phyloP scores from a whole-genome alignment of 2,888 invertebrate genomes.

The Diabrotica balteata region DNA sequence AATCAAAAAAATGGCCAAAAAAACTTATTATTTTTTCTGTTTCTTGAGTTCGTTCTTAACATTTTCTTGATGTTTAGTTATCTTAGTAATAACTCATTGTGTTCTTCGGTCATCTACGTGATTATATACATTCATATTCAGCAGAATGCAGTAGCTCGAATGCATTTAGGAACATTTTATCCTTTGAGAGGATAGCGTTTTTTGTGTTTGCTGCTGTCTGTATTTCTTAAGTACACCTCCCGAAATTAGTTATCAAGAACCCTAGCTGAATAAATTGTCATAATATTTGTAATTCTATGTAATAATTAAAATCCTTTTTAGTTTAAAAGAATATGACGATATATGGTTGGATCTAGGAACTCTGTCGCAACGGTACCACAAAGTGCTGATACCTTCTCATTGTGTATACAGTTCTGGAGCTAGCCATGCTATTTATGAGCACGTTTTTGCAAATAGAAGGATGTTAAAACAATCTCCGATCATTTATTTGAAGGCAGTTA shows the following conservation, averaged over 20 bases:
- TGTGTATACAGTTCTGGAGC: conserved; percentile 77
- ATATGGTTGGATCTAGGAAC: conserved; percentile 76
- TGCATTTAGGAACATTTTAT: no score
- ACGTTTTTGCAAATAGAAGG: conserved; percentile 67
- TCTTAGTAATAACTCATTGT: no score
- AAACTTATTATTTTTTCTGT: no score
- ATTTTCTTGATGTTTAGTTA: no score
- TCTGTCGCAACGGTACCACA: conserved; percentile 69
- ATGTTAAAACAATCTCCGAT: conserved; percentile 79
- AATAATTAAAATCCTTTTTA: conserved; percentile 49
- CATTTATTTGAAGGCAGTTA: conserved; percentile 84
- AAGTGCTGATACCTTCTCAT: conserved; percentile 72
- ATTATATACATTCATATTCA: no score
- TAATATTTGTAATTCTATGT: background rate
- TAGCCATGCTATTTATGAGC: conserved; percentile 72
- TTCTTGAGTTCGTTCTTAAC: no score
- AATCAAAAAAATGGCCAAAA: no score
- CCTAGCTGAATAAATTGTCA: background rate
- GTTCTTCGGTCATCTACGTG: no score
- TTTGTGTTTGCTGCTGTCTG: conserved; percentile 1
- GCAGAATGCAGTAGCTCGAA: no score
- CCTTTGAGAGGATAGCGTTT: no score
- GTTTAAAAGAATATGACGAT: conserved; percentile 72
- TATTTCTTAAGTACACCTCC: no score
- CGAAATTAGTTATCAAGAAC: no score